A percentile compares a stretch with the other conserved stretches of the same genome.
Conservation (phyloP, 2,888 invertebrate species). For the Eremobia ochroleuca region DNA sequence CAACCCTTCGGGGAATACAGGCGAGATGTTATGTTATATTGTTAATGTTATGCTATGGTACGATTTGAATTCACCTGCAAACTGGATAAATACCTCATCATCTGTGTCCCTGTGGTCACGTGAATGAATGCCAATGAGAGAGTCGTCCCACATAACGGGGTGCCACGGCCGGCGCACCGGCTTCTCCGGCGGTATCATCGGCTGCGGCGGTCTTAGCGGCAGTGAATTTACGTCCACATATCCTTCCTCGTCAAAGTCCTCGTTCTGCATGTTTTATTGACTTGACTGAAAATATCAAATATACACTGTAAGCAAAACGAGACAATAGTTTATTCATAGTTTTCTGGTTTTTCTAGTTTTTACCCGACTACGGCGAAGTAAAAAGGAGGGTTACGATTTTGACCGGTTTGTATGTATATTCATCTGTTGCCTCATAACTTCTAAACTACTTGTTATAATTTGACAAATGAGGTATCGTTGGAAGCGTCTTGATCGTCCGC, state of each 20-base stretch:
- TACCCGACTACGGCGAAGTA: too few relatives aligned
- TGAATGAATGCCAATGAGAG: constrained; percentile 81
- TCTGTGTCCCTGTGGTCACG: constrained; percentile 73
- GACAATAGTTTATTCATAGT: neutral
- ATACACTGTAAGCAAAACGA: neutral
- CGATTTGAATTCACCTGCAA: neutral
- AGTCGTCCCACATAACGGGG: constrained; percentile 92
- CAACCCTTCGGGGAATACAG: neutral
- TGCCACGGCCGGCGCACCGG: constrained; percentile 92
- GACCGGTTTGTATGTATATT: too few relatives aligned
- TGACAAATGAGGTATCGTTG: too few relatives aligned
- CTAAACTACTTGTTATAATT: too few relatives aligned
- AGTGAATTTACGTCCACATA: constrained; percentile 85
- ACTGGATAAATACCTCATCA: constrained; percentile 43
- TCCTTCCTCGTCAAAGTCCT: constrained; percentile 79
- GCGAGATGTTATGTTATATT: neutral
- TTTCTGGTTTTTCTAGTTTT: neutral
- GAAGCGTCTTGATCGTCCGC: too few relatives aligned
- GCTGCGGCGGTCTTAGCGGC: constrained; percentile 88
- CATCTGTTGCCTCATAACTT: too few relatives aligned
- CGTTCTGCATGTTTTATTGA: constrained; percentile 66
- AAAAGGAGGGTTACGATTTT: too few relatives aligned
- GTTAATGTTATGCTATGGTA: neutral
- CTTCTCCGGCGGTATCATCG: constrained; percentile 86
- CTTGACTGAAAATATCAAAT: constrained; percentile 44